Conservation (phyloP, 1,140 invertebrate genomes). For the Drosophila mojavensis region DNA sequence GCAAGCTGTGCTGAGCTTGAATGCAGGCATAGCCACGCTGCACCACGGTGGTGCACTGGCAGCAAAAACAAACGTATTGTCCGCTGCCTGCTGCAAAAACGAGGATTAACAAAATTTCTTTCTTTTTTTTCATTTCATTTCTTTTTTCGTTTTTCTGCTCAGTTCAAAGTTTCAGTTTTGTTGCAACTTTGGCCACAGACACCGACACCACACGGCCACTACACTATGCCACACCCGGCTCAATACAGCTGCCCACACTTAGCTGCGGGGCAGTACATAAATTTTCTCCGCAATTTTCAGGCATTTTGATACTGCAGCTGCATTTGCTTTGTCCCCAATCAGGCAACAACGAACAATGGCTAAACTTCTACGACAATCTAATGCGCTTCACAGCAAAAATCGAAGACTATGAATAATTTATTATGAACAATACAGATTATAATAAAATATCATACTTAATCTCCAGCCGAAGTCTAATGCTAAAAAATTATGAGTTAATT, state of each 20-base stretch:
- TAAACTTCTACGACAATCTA: not conserved
- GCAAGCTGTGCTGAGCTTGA: constrained; percentile 66
- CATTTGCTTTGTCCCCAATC: constrained; percentile 38
- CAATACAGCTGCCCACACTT: constrained; percentile 12
- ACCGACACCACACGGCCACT: constrained; percentile 37
- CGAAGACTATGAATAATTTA: too few species aligned
- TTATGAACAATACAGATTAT: too few species aligned
- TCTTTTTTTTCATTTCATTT: not conserved
- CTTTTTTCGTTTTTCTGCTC: constrained; percentile 13
- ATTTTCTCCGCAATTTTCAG: constrained; percentile 67
- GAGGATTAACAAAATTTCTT: constrained; percentile 40
- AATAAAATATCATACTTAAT: too few species aligned
- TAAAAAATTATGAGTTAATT: too few species aligned
- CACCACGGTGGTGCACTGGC: constrained; percentile 11
- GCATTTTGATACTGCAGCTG: constrained; percentile 37
- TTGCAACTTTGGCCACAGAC: constrained; percentile 77
- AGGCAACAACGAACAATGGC: constrained; percentile 39
- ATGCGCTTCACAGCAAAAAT: constrained; percentile 7
- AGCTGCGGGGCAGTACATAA: constrained; percentile 57
- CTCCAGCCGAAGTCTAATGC: too few species aligned
- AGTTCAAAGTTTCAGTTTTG: constrained; percentile 74
- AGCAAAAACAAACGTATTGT: constrained; percentile 79
- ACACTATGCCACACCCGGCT: constrained; percentile 33
- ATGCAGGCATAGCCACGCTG: constrained; percentile 15
- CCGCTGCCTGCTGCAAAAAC: constrained; percentile 42